Evolutionary conservation across 2,113 vertebrate species (phyloP), one percentile per base, ranked within the genome.

Genomic region (Daboia siamensis): DNA sequence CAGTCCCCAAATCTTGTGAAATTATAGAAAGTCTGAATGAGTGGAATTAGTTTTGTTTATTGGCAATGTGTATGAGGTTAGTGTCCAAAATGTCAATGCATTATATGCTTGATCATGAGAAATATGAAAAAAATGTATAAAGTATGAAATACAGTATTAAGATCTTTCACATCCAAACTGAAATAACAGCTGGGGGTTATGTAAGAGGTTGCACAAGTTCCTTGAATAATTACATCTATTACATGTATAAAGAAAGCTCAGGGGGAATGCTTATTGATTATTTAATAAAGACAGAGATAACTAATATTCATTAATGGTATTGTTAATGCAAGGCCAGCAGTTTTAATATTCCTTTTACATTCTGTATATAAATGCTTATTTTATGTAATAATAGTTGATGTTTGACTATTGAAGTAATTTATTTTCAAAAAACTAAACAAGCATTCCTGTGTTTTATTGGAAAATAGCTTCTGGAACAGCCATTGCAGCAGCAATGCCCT

Each of bases 151-250:
- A 96, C 93, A 95, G 92, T 64, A 87, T 94, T 92, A 86, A 93
- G 26, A 90, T 86, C 95, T 94, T 96, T 95, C 95, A 95, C 93
- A 94, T 96, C 94, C 95, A 92, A 95, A 93, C 92, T 87, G 93
- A 94, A 97, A 95, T 95, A 89, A 13, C 93, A 64, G 93, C 92
- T 92, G 89, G 90, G 94, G 93, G 95, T 96, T 95, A 88, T 74
- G 95, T 95, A 95, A 95, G 5, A 9, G 96, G 93, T 92, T 93
- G 92, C 94, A 94, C 91, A 93, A 96, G 92, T 94, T 94, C 94
- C 95, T 95, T 92, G 0, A 93, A 95, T 97, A 96, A 97, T 96
- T 97, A 96, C 95, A 96, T 96, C 95, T 96, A 95, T 95, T 95
- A 95, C 95, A 91, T 96, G 87, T 94, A 86, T 93, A 91, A 95